phyloP scores from a whole-genome alignment of 2,888 invertebrate genomes.

The Synergus japonicus region DNA sequence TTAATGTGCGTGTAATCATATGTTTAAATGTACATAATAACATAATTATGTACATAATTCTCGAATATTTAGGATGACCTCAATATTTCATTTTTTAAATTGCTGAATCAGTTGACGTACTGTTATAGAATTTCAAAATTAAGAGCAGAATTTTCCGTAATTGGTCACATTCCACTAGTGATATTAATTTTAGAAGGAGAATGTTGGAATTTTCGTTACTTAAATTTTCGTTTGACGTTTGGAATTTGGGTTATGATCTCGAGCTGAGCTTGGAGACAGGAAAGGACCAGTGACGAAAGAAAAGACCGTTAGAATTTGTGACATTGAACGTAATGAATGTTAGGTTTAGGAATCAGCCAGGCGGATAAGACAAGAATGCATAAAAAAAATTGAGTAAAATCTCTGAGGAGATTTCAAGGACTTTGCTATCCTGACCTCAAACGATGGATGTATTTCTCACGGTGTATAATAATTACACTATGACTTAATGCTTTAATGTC shows the following conservation, averaged over 20 bases:
- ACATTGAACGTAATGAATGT: neutral
- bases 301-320: conserved; percentile 4
- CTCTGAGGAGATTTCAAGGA: neutral
- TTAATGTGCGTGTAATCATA: conserved; percentile 10
- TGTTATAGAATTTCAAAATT: conserved; percentile 21
- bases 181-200: neutral
- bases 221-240: neutral
- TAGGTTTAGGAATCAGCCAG: neutral
- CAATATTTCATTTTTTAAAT: too few species aligned
- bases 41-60: too few species aligned
- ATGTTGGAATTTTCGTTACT: neutral
- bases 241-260: conserved; percentile 15
- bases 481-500: neutral
- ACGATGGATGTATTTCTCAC: conserved; percentile 19
- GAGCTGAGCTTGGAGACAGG: neutral
- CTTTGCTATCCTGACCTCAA: conserved; percentile 2
- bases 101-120: too few species aligned
- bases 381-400: neutral
- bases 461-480: conserved; percentile 9
- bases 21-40: neutral
- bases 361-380: neutral
- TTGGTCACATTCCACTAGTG: conserved; percentile 36
- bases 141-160: neutral
- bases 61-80: too few species aligned
- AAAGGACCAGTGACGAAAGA: neutral